These are phyloP conservation scores for Heterotis niloticus DNA, from an alignment of 2,113 vertebrate species.

Conservation along the genomic window DNA sequence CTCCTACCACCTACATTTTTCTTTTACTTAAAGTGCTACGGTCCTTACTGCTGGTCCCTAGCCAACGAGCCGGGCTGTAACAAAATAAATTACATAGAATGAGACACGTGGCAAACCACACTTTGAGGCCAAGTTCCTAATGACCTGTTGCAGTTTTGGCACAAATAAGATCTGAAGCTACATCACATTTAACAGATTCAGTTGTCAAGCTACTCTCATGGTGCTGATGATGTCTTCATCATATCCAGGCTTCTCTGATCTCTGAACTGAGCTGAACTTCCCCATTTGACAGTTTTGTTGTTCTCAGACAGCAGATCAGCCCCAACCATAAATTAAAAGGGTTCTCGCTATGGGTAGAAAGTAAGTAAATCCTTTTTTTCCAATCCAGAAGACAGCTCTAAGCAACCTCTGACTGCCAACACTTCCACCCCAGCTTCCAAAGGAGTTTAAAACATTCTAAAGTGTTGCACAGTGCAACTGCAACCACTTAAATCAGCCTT, in stretches of 20 bases:
- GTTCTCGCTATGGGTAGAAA: slow-evolving; percentile 9
- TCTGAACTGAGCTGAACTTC: slow-evolving; percentile 3
- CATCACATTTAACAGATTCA: background rate
- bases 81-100: too few species aligned
- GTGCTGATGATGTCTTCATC: slow-evolving; percentile 9
- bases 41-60: too few species aligned
- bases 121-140: background rate
- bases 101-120: background rate
- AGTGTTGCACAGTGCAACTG: too few species aligned
- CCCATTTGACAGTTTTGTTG: slow-evolving; percentile 21
- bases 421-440: too few species aligned
- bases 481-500: too few species aligned
- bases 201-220: background rate
- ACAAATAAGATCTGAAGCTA: background rate
- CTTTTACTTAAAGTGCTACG: too few species aligned
- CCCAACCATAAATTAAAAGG: slow-evolving; percentile 28
- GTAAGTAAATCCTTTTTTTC: too few species aligned
- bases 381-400: too few species aligned
- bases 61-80: too few species aligned
- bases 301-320: slow-evolving; percentile 30
- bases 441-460: too few species aligned
- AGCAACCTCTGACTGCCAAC: too few species aligned
- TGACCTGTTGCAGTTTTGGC: background rate
- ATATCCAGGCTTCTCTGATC: slow-evolving; percentile 13
- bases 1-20: too few species aligned